phyloP scores from a whole-genome alignment of 2,888 invertebrate genomes.

The Drosophila conformis region DNA sequence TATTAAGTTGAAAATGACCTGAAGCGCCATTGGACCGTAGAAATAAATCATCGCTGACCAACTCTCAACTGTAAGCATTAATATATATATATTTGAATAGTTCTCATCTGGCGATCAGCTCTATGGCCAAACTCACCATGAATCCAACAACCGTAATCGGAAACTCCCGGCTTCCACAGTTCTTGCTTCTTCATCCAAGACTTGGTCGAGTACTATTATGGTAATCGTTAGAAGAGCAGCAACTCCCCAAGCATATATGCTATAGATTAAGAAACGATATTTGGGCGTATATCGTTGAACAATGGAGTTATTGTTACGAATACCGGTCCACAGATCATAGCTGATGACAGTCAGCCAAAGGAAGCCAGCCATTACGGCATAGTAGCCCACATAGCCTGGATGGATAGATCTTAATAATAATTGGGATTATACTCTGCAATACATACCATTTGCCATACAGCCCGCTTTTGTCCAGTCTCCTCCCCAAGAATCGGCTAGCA shows the following conservation, averaged over 20 bases:
- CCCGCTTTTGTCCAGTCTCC: rapidly evolving
- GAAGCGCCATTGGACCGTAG: slow-evolving; percentile 75
- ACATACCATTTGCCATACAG: slow-evolving; percentile 25
- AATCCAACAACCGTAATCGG: slow-evolving; percentile 87
- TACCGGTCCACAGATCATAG: slow-evolving; percentile 91
- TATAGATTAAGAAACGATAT: slow-evolving; percentile 72
- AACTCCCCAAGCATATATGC: slow-evolving; percentile 79
- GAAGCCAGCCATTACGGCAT: slow-evolving; percentile 91
- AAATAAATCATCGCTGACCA: slow-evolving; percentile 81
- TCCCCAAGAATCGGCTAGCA: neutral
- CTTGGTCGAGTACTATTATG: slow-evolving; percentile 73
- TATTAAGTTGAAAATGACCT: slow-evolving; percentile 75
- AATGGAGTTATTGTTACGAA: slow-evolving; percentile 51
- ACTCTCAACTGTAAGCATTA: slow-evolving; percentile 48
- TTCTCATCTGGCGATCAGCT: neutral
- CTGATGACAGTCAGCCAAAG: slow-evolving; percentile 95
- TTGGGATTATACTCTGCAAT: too few species aligned
- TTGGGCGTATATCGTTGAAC: slow-evolving; percentile 47
- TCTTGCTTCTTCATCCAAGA: slow-evolving; percentile 9
- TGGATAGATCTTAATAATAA: neutral
- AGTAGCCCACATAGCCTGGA: slow-evolving; percentile 85
- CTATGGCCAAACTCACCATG: slow-evolving; percentile 83
- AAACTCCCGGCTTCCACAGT: slow-evolving; percentile 86
- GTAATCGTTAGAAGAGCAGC: slow-evolving; percentile 64
- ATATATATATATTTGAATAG: too few species aligned